Percentiles rank a stretch among this genome's conserved stretches.
Conservation (phyloP, 2,797 vertebrate genomes). For the Columba guinea region DNA sequence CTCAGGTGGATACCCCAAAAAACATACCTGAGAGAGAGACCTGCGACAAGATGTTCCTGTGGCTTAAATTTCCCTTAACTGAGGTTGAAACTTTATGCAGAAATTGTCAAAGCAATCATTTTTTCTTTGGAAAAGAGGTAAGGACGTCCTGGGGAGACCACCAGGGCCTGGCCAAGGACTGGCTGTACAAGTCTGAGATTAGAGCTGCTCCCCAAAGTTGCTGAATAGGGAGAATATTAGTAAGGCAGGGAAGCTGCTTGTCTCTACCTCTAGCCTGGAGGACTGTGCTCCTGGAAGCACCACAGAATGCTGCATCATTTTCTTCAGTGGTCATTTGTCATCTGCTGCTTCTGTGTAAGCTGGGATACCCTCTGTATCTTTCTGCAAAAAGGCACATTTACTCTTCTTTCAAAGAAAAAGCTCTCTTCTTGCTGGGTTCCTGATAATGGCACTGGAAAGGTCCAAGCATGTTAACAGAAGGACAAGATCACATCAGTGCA, state of each 20-base stretch:
- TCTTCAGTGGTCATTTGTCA: not conserved
- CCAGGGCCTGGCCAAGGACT: not conserved
- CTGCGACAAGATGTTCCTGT: not conserved
- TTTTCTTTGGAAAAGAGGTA: not conserved
- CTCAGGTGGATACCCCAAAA: not conserved
- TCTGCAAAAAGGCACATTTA: not conserved
- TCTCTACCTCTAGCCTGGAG: not conserved
- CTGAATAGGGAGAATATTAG: conserved; percentile 2
- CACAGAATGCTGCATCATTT: not conserved
- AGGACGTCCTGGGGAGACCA: not conserved
- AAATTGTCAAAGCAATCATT: not conserved
- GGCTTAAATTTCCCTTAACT: not conserved
- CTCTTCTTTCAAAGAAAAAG: not conserved
- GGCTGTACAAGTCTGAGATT: not conserved
- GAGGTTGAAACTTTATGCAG: not conserved
- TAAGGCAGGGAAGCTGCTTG: not conserved
- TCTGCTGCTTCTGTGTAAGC: not conserved
- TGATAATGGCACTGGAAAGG: not conserved
- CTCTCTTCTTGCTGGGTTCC: not conserved
- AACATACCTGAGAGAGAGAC: not conserved
- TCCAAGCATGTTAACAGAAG: not conserved
- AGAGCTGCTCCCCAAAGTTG: not conserved
- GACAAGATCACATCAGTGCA: not conserved
- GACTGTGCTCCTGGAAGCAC: not conserved
- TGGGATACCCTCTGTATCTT: not conserved